Evolutionary conservation across 2,113 vertebrate genomes (phyloP).

Genomic region (Struthidea cinerea): DNA sequence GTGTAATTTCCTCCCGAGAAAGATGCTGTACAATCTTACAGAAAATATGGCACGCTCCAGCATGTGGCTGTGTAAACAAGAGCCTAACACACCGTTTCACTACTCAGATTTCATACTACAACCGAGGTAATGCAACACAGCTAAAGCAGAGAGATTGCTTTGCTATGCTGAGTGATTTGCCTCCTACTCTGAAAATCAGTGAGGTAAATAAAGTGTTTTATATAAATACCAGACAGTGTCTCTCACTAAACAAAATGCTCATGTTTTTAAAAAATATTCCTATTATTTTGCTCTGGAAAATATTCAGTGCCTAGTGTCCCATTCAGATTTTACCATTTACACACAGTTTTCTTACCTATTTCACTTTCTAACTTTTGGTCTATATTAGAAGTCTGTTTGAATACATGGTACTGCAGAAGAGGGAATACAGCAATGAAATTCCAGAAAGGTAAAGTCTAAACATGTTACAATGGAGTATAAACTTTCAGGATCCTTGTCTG

Average conservation of each 20-base stretch:
- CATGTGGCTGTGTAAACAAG: not conserved
- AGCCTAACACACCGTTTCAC: not conserved
- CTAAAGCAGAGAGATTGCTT: conserved; percentile 32
- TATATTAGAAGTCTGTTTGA: not conserved
- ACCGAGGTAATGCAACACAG: not conserved
- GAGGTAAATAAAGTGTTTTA: conserved; percentile 1
- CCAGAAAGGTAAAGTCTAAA: not conserved
- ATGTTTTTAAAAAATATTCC: not conserved
- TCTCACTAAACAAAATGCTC: not conserved
- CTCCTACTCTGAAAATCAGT: conserved; percentile 28
- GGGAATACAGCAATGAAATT: not conserved
- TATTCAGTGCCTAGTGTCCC: not conserved
- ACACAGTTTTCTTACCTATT: not conserved
- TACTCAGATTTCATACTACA: conserved; percentile 4
- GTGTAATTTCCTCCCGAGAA: not conserved
- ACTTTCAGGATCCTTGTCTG: not conserved
- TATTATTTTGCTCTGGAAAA: not conserved
- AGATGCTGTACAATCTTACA: not conserved
- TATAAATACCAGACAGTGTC: not conserved
- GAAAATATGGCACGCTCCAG: not conserved
- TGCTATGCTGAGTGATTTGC: conserved; percentile 30
- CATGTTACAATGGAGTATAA: not conserved
- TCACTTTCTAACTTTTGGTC: not conserved
- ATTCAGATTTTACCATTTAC: not conserved
- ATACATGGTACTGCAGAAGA: not conserved